These are phyloP conservation scores for Haplochromis burtoni DNA, from an alignment of 2,113 vertebrate genomes.

Conservation along the genomic window DNA sequence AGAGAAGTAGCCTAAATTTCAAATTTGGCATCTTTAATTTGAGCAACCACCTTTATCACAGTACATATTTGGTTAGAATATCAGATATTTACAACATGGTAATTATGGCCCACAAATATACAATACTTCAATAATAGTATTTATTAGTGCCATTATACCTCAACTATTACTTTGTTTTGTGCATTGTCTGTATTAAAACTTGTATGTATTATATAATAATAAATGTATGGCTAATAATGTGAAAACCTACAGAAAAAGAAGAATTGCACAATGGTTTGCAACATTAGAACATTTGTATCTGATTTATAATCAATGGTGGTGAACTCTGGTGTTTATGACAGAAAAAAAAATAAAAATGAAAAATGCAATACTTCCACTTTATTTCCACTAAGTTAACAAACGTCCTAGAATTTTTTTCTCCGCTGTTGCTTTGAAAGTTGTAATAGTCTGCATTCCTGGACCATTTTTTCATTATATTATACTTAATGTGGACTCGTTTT, in stretches of 20 bases:
- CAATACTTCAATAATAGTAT: background rate
- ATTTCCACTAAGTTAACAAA: background rate
- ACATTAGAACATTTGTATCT: background rate
- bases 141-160: background rate
- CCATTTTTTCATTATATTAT: background rate
- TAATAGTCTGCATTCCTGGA: background rate
- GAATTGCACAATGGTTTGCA: background rate
- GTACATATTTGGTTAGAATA: background rate
- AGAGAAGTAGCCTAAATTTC: rapidly evolving
- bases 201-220: background rate
- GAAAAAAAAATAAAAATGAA: background rate
- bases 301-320: background rate
- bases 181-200: background rate
- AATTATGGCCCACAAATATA: background rate
- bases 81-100: background rate
- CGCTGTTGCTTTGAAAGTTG: background rate
- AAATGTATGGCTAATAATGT: background rate
- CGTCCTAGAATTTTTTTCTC: background rate
- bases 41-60: background rate
- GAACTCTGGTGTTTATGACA: background rate
- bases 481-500: background rate
- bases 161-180: rapidly evolving
- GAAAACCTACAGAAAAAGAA: background rate
- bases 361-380: background rate
- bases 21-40: background rate